phyloP scores from a whole-genome alignment of 2,113 vertebrate species.

The Salvelinus namaycush region DNA sequence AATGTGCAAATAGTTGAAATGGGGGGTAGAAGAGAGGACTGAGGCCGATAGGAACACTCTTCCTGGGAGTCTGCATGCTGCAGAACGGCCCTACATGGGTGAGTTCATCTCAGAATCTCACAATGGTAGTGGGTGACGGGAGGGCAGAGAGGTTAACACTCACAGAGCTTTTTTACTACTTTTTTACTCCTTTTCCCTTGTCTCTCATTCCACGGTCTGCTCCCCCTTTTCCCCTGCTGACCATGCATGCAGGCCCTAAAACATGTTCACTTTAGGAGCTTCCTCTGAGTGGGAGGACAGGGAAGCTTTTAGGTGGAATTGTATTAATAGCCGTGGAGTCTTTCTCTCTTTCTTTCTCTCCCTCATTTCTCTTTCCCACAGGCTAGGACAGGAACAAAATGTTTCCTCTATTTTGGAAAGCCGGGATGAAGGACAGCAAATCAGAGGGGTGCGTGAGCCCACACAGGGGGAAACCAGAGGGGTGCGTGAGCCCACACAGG shows the following conservation, averaged over 20 bases:
- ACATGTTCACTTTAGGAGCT: slow-evolving; percentile 78
- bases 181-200: slow-evolving; percentile 54
- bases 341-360: slow-evolving; percentile 29
- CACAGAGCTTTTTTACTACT: background rate
- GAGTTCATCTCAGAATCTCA: slow-evolving; percentile 10
- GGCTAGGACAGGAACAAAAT: slow-evolving; percentile 70
- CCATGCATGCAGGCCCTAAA: slow-evolving; percentile 33
- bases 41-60: no score
- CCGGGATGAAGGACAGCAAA: slow-evolving; percentile 16
- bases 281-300: slow-evolving; percentile 72
- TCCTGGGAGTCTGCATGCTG: slow-evolving; percentile 14
- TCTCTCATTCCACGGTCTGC: slow-evolving; percentile 7
- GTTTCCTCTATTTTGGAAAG: slow-evolving; percentile 4
- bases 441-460: slow-evolving; percentile 52
- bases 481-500: no score
- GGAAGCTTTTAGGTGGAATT: slow-evolving; percentile 60
- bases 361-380: slow-evolving; percentile 74
- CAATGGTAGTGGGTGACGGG: no score
- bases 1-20: slow-evolving; percentile 25
- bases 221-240: no score
- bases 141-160: slow-evolving; percentile 55
- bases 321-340: slow-evolving; percentile 72
- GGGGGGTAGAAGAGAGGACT: no score
- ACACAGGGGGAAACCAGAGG: slow-evolving; percentile 55
- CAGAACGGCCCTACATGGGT: slow-evolving; percentile 38